Base-by-base conservation (phyloP, 2,113 vertebrate species). In the Centropus unirufus region DNA sequence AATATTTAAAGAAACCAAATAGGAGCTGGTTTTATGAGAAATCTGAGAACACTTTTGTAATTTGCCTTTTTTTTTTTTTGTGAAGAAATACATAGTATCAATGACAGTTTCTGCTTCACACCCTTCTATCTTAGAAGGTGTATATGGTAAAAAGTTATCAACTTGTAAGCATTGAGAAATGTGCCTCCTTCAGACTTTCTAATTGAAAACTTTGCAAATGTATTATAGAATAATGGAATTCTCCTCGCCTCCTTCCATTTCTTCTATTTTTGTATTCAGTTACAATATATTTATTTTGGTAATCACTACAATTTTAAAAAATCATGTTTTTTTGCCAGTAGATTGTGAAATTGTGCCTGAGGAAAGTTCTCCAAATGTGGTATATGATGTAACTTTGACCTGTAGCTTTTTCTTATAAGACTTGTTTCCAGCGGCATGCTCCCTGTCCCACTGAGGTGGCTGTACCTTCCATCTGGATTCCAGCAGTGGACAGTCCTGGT, bases 381-480 rank as follows among this genome's bases (percentile, higher is more conserved):
- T 0, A 1, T 8, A 20, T 54, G 46, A 89, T 5, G 3, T 46
- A 83, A 85, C 58, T 94, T 61, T 26, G 36, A 78, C 57, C 55
- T 66, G 22, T 46, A 61, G 49, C 30, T 89, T 83, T 94, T 94
- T 61, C 93, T 70, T 2, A 6, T 40, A 69, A 44, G 36, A 32
- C 40, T 93, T 87, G 63, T n/a, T 91, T 92, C 57, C 49, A 83
- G 36, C 63, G 30, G 57, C 44, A 16, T 0, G 1, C 34, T 91
- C 42, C 32, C 20, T 87, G 7, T 30, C 46, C 58, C n/a, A 3
- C 57, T 67, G 49, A 66, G 66, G 77, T 89, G 5, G 20, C 82
- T 86, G 59, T 94, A 94, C 89, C 83, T 93, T 93, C 95, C 96
- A 91, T 98, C 96, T 98, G 97, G 92, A 86, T 96, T 96, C 85